A percentile compares a stretch with the other conserved stretches of the same genome.
Conservation (phyloP, 1,140 invertebrate genomes). For the Eueides isabella region DNA sequence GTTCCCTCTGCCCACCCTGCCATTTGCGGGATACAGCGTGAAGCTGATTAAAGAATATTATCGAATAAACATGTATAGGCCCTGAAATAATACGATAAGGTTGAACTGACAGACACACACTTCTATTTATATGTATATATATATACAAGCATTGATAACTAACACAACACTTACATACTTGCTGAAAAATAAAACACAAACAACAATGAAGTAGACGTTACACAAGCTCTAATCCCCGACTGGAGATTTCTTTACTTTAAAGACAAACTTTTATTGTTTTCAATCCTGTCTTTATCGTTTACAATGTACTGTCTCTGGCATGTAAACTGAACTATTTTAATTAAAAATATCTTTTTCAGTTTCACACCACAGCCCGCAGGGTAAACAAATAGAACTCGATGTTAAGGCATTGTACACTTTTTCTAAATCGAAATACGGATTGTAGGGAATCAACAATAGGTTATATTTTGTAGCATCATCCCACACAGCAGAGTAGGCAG, state of each 20-base stretch:
- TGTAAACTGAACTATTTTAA: background rate
- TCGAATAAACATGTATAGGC: too few relatives aligned
- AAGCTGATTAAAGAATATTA: background rate
- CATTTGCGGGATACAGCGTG: background rate
- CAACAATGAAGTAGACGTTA: background rate
- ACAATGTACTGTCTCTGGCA: background rate
- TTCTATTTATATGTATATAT: too few relatives aligned
- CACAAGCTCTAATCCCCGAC: background rate
- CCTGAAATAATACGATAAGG: too few relatives aligned
- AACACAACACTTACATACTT: background rate
- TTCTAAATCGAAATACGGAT: too few relatives aligned
- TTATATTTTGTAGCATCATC: too few relatives aligned
- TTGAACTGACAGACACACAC: too few relatives aligned
- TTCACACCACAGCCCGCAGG: too few relatives aligned
- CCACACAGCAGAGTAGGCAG: too few relatives aligned
- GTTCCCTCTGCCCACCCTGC: background rate
- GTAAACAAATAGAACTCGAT: too few relatives aligned
- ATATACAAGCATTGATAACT: too few relatives aligned
- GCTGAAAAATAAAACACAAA: background rate
- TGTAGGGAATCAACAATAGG: too few relatives aligned
- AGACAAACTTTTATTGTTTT: constrained; percentile 5
- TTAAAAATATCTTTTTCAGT: background rate
- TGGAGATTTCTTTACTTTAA: constrained; percentile 4
- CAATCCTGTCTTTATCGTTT: constrained; percentile 13
- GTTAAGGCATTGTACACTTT: too few relatives aligned